Evolutionary conservation across 2,888 invertebrate species (phyloP).

Genomic region (Lissonota sp.): DNA sequence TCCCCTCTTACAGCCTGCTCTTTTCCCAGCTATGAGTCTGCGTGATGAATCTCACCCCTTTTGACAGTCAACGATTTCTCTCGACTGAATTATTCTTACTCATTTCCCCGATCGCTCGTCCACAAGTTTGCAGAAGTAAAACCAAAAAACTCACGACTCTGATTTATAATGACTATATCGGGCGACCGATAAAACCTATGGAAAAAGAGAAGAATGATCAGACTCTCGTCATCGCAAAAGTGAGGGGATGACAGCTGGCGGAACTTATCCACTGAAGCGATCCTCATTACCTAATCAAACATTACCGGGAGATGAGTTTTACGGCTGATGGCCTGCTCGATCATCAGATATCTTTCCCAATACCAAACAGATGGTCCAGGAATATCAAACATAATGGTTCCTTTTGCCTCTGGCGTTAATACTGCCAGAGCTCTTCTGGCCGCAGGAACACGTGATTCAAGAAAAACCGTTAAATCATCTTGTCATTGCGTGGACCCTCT

Average conservation of each 20-base stretch:
- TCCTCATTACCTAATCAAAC: slow-evolving; percentile 71
- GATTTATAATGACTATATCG: not conserved
- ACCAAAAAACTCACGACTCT: not conserved
- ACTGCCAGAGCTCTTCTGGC: not conserved
- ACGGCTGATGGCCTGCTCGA: slow-evolving; percentile 63
- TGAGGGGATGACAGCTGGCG: slow-evolving; percentile 11
- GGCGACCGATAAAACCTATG: not conserved
- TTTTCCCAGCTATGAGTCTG: slow-evolving; percentile 8
- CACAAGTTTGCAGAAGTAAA: not conserved
- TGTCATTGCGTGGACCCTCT: not conserved
- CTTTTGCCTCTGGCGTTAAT: not conserved
- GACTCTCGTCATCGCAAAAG: not conserved
- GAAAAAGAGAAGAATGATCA: not conserved
- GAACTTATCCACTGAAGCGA: not conserved
- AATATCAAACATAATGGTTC: slow-evolving; percentile 20
- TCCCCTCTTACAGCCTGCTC: slow-evolving; percentile 4
- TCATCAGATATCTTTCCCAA: slow-evolving; percentile 61
- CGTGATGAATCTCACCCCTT: not conserved
- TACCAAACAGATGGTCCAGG: slow-evolving; percentile 67
- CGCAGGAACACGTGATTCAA: not conserved
- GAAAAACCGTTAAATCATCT: not conserved
- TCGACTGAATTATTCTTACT: no score
- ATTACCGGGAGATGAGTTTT: slow-evolving; percentile 43
- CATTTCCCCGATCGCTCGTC: no score
- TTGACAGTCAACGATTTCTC: not conserved